Evolutionary conservation across 2,113 vertebrate genomes (phyloP).

Genomic region (Phaethon lepturus): DNA sequence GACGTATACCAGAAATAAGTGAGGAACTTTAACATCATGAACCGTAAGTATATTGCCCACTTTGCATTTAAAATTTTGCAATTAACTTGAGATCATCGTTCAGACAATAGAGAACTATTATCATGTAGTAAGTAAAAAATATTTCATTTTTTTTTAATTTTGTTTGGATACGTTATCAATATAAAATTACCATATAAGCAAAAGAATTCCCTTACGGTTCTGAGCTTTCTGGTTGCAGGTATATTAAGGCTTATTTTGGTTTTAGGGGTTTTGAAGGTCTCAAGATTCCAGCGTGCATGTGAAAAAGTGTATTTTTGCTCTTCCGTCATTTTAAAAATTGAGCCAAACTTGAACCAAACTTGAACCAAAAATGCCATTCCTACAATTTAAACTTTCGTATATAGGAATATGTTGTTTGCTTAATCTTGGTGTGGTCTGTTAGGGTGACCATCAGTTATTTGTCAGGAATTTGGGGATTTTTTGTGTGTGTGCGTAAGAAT

Average conservation of each 20-base stretch:
- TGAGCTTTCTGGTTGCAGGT: conserved; percentile 4
- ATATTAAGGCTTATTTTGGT: conserved; percentile 3
- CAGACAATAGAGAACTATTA: background rate
- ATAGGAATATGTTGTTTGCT: background rate
- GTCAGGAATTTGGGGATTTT: background rate
- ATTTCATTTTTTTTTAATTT: background rate
- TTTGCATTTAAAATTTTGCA: background rate
- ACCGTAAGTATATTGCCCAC: background rate
- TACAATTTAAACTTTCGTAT: background rate
- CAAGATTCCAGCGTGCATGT: background rate
- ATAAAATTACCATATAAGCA: background rate
- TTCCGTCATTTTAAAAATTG: background rate
- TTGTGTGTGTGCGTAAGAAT: background rate
- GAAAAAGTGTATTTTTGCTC: conserved; percentile 20
- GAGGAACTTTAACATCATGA: background rate
- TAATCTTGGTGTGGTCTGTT: background rate
- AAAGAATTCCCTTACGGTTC: background rate
- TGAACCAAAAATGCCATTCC: background rate
- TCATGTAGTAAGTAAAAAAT: background rate
- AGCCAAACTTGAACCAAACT: background rate
- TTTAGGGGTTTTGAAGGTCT: background rate
- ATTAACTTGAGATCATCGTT: background rate
- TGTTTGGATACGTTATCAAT: background rate
- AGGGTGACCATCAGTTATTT: background rate
- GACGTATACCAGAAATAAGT: background rate